Conservation (phyloP, 2,888 invertebrate species). For the Cantharis rufa region DNA sequence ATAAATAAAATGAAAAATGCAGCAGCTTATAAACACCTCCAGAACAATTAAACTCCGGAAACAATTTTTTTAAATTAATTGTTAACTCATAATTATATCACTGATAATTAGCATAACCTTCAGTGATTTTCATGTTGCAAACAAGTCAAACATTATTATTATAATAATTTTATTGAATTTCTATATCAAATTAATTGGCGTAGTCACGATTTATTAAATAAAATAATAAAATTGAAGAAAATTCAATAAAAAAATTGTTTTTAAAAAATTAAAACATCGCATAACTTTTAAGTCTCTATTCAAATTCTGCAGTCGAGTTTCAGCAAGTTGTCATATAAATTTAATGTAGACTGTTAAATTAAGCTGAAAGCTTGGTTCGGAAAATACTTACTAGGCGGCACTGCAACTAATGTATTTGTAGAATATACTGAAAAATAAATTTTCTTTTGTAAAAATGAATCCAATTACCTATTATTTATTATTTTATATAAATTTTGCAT, state of each 20-base stretch:
- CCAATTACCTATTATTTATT: not conserved
- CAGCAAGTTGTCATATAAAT: not conserved
- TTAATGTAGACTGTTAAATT: not conserved
- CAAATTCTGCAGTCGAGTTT: not conserved
- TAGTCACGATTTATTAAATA: too few relatives aligned
- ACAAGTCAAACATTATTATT: not conserved
- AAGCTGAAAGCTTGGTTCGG: not conserved
- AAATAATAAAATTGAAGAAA: too few relatives aligned
- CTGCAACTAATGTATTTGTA: not conserved
- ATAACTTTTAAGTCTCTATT: not conserved
- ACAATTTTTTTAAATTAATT: not conserved
- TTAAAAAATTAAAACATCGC: not conserved
- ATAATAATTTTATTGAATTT: not conserved
- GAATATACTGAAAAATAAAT: not conserved
- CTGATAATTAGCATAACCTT: not conserved
- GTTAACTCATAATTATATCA: not conserved
- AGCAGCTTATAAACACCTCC: not conserved
- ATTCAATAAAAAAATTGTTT: not conserved
- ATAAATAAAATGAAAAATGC: not conserved
- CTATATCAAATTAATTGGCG: too few relatives aligned
- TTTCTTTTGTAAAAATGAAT: not conserved
- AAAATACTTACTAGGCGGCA: not conserved
- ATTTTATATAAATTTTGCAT: not conserved
- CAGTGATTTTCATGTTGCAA: not conserved
- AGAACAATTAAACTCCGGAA: not conserved